These are phyloP conservation scores for Melitaea cinxia DNA, from an alignment of 1,140 invertebrate genomes.

Conservation along the genomic window DNA sequence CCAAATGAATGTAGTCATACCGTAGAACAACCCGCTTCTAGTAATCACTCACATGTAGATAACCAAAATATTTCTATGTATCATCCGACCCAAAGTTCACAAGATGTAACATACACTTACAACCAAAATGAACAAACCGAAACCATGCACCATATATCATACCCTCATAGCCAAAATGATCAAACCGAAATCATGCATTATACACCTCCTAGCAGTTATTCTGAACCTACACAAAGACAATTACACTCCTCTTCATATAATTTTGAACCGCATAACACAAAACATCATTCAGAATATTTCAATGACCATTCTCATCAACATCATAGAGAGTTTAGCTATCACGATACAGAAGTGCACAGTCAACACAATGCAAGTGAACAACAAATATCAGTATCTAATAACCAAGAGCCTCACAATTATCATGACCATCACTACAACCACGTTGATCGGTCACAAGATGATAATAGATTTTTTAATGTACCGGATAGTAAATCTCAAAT, in stretches of 20 bases:
- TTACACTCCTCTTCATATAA: slow-evolving; percentile 13
- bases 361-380: neutral
- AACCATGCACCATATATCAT: neutral
- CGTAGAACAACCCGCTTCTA: slow-evolving; percentile 7
- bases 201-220: neutral
- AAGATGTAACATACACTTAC: too few relatives aligned
- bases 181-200: neutral
- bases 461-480: slow-evolving; percentile 1
- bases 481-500: slow-evolving; percentile 20
- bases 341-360: neutral
- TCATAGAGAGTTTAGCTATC: neutral
- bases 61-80: too few relatives aligned
- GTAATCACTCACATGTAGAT: slow-evolving; percentile 3
- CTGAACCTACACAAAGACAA: slow-evolving; percentile 9
- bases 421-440: slow-evolving; percentile 18
- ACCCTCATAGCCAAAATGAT: slow-evolving; percentile 14
- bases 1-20: slow-evolving; percentile 8
- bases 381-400: slow-evolving; percentile 11
- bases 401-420: slow-evolving; percentile 11
- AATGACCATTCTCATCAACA: slow-evolving; percentile 3
- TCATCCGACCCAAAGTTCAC: too few relatives aligned
- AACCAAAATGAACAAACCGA: slow-evolving; percentile 4
- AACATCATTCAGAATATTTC: slow-evolving; percentile 28
- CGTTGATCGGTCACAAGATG: slow-evolving; percentile 18
- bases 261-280: slow-evolving; percentile 20